Conservation (phyloP, 2,797 vertebrate genomes). For the Melanotaenia maccullochi region DNA sequence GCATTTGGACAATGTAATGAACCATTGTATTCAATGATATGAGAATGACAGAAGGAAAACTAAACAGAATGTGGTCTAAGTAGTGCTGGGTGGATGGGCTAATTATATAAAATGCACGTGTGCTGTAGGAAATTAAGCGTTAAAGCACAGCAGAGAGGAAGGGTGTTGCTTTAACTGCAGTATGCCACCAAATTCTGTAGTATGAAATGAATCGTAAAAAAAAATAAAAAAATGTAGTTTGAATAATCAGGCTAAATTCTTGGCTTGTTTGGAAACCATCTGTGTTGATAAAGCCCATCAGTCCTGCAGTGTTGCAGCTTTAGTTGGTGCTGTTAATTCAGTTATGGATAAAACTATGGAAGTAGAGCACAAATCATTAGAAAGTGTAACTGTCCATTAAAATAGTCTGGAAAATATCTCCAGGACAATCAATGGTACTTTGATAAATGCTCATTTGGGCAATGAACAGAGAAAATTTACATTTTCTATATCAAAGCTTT, state of each 20-base stretch:
- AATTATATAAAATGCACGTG: background rate
- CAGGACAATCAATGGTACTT: background rate
- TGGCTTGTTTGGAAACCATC: background rate
- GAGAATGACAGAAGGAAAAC: no score
- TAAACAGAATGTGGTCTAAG: background rate
- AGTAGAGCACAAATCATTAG: background rate
- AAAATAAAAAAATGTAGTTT: background rate
- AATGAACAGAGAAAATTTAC: slow-evolving; percentile 19
- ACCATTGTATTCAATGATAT: background rate
- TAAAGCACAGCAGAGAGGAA: background rate
- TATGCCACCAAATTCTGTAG: background rate
- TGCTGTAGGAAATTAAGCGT: background rate
- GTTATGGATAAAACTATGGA: background rate
- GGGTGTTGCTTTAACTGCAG: background rate
- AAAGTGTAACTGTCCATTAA: background rate
- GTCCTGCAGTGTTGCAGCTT: background rate
- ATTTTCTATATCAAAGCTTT: slow-evolving; percentile 13
- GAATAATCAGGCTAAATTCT: background rate
- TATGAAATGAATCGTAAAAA: background rate
- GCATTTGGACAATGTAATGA: background rate
- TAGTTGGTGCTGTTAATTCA: background rate
- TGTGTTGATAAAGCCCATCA: background rate
- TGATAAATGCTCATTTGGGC: slow-evolving; percentile 27
- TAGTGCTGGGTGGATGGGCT: background rate
- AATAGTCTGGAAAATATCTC: background rate